Evolutionary conservation across 1,140 invertebrate species (phyloP).

Genomic region (Macrobrachium nipponense): DNA sequence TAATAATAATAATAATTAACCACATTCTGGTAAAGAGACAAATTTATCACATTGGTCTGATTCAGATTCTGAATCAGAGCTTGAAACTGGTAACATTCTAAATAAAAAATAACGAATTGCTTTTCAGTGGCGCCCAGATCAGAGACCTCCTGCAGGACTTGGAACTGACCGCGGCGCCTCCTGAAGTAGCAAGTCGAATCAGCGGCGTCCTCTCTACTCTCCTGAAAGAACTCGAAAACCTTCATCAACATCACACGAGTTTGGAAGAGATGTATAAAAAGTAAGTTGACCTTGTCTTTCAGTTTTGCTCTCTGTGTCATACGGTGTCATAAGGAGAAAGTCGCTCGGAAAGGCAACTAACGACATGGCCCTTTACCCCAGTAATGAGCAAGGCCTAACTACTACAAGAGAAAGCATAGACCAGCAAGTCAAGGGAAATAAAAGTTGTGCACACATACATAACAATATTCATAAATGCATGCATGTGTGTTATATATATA

Average conservation of each 20-base stretch:
- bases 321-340: no score
- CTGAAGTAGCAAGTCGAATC: slow-evolving; percentile 68
- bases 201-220: slow-evolving; percentile 69
- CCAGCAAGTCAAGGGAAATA: no score
- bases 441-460: background rate
- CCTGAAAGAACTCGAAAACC: slow-evolving; percentile 68
- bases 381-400: no score
- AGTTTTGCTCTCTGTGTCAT: no score
- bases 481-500: slow-evolving; percentile 47
- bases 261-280: slow-evolving; percentile 59
- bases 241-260: slow-evolving; percentile 64
- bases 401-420: no score
- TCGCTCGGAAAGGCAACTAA: no score
- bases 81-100: background rate
- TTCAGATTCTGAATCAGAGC: background rate
- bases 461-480: background rate
- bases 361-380: no score
- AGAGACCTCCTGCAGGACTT: slow-evolving; percentile 69
- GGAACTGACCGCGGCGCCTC: slow-evolving; percentile 67
- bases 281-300: slow-evolving; percentile 2
- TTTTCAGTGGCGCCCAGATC: slow-evolving; percentile 57
- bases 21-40: no score
- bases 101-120: no score
- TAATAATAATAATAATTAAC: no score
- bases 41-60: no score